Conservation (phyloP, 2,113 vertebrate genomes). For the Microcebus lehilahytsara region DNA sequence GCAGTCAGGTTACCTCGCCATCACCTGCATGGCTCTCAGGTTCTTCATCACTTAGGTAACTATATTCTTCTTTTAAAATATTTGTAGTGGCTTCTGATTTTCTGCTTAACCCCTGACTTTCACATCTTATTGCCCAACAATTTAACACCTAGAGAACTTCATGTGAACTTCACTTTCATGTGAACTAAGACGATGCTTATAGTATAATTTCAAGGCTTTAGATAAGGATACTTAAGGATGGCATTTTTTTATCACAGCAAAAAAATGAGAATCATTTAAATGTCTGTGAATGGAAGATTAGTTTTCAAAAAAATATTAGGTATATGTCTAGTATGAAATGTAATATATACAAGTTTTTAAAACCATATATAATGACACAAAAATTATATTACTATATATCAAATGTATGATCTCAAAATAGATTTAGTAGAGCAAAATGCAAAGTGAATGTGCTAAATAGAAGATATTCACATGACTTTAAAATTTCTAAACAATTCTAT, state of each 20-base stretch:
- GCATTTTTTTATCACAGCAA: background rate
- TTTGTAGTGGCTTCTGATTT: background rate
- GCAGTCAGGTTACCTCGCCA: background rate
- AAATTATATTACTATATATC: too few species aligned
- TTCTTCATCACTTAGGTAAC: background rate
- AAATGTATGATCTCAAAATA: background rate
- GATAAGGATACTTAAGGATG: background rate
- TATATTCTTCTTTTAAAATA: background rate
- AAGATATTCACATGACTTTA: background rate
- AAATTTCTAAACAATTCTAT: background rate
- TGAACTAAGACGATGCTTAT: background rate
- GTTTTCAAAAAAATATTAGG: background rate
- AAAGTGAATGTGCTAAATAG: background rate
- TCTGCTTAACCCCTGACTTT: background rate
- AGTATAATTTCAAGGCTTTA: background rate
- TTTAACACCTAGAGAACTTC: background rate
- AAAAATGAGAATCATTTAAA: background rate
- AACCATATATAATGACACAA: background rate
- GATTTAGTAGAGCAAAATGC: background rate
- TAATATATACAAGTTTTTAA: background rate
- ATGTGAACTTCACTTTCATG: background rate
- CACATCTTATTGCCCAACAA: background rate
- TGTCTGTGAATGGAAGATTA: background rate
- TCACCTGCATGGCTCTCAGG: background rate
- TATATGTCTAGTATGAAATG: background rate